phyloP scores from a whole-genome alignment of 2,113 vertebrate genomes.

The Dasyornis broadbenti region DNA sequence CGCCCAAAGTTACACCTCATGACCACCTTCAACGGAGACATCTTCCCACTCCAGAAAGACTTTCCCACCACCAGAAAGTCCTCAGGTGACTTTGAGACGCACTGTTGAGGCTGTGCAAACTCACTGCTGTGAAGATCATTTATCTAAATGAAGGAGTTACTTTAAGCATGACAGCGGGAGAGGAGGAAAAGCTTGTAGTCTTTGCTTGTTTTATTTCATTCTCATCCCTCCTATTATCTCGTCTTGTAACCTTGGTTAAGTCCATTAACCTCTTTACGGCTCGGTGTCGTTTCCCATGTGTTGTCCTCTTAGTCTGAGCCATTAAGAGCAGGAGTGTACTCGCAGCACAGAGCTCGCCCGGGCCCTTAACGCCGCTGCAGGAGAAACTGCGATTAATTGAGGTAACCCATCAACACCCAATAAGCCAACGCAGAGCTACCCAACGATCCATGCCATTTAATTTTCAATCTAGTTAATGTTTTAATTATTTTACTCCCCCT shows the following conservation, averaged over 20 bases:
- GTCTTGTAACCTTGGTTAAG: conserved; percentile 25
- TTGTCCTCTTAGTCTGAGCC: conserved; percentile 9
- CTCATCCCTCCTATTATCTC: background rate
- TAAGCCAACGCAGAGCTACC: background rate
- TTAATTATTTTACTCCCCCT: conserved; percentile 45
- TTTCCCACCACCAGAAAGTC: background rate
- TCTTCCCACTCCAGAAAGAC: background rate
- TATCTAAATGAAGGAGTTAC: conserved; percentile 2
- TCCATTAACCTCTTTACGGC: conserved; percentile 44
- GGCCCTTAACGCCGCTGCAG: background rate
- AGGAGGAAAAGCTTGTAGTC: background rate
- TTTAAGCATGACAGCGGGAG: background rate
- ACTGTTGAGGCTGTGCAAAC: background rate
- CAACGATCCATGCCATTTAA: conserved; percentile 32
- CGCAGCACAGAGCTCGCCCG: background rate
- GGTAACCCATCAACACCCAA: conserved; percentile 37
- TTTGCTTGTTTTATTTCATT: conserved; percentile 4
- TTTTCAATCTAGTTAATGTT: conserved; percentile 45
- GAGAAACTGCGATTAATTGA: conserved; percentile 2
- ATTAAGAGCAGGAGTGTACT: background rate
- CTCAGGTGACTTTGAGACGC: background rate
- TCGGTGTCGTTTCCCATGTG: conserved; percentile 17
- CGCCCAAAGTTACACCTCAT: background rate
- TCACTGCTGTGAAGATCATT: background rate
- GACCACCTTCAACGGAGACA: background rate